These are phyloP conservation scores for Cylloceria caligata DNA, from an alignment of 2,888 invertebrate species.

Conservation along the genomic window DNA sequence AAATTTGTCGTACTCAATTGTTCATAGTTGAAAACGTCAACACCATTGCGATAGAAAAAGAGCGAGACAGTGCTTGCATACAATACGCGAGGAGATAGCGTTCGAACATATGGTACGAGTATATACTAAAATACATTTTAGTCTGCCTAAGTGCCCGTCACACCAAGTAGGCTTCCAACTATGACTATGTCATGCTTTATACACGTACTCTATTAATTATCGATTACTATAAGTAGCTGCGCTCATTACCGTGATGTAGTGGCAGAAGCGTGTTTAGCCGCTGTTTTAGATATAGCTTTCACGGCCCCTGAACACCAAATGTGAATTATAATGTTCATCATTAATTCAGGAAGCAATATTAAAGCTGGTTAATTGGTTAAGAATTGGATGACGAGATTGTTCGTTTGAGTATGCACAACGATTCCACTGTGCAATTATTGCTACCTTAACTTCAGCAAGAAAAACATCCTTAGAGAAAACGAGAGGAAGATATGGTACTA, in stretches of 20 bases:
- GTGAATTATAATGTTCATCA: neutral
- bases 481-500: too few species aligned
- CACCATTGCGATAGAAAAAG: neutral
- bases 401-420: too few species aligned
- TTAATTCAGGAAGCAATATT: neutral
- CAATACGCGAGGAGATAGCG: neutral
- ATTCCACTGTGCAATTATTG: too few species aligned
- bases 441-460: too few species aligned
- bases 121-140: conserved; percentile 1
- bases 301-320: neutral
- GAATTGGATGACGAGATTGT: too few species aligned
- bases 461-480: too few species aligned
- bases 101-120: neutral
- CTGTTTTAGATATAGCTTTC: neutral
- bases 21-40: neutral
- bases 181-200: neutral
- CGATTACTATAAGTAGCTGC: neutral
- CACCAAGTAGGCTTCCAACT: neutral
- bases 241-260: neutral
- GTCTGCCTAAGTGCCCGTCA: neutral
- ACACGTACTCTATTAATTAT: neutral
- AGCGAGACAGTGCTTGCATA: neutral
- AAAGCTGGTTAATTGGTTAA: too few species aligned
- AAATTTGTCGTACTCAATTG: too few species aligned
- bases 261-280: neutral